phyloP scores from a whole-genome alignment of 2,888 invertebrate genomes.

The Meiosimyza platycephala region DNA sequence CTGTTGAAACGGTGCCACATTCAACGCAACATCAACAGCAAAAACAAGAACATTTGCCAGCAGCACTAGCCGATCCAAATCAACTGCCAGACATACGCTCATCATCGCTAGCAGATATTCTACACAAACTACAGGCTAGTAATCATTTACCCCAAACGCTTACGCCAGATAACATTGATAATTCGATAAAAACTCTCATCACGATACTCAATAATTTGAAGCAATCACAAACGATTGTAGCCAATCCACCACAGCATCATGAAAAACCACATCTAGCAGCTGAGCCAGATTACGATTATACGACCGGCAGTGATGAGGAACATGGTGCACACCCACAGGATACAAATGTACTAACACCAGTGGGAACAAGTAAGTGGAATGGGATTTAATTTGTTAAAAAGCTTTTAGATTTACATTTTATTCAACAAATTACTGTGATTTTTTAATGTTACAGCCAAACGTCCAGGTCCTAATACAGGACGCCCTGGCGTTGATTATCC shows the following conservation, averaged over 20 bases:
- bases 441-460: conserved; percentile 52
- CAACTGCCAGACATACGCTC: conserved; percentile 63
- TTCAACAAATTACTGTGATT: neutral
- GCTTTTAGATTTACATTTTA: neutral
- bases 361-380: conserved; percentile 55
- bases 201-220: conserved; percentile 80
- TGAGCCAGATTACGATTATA: conserved; percentile 59
- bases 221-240: conserved; percentile 62
- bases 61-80: conserved; percentile 51
- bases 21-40: conserved; percentile 27
- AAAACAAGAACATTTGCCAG: conserved; percentile 32
- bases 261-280: conserved; percentile 49
- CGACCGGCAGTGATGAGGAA: conserved; percentile 53
- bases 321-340: conserved; percentile 43
- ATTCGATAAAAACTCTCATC: conserved; percentile 81
- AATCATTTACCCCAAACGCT: conserved; percentile 82
- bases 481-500: conserved; percentile 85
- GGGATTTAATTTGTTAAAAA: neutral
- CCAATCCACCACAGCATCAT: conserved; percentile 63
- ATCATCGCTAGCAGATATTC: conserved; percentile 71
- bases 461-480: conserved; percentile 70
- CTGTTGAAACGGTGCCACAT: conserved; percentile 19
- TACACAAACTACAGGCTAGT: conserved; percentile 79
- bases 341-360: conserved; percentile 42
- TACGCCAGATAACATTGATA: conserved; percentile 81